Conservation (phyloP, 2,888 invertebrate genomes). For the Papilio elwesi region DNA sequence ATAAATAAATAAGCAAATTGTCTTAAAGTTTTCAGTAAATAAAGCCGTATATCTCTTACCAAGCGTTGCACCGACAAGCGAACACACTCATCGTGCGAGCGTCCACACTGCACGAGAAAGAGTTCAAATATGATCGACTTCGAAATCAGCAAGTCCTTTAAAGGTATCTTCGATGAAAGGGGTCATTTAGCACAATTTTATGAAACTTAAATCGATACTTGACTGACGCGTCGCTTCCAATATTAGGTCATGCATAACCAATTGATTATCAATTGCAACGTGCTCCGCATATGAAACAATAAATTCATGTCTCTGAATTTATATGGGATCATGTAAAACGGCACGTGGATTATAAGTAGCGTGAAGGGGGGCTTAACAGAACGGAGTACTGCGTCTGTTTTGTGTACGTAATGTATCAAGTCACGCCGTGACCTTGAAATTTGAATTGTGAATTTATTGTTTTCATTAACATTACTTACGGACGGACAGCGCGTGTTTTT, state of each 20-base stretch:
- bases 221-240: constrained; percentile 17
- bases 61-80: constrained; percentile 16
- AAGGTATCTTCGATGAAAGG: neutral
- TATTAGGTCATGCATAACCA: constrained; percentile 33
- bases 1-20: too few species aligned
- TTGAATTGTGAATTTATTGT: constrained; percentile 35
- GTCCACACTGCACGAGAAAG: neutral
- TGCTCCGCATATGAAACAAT: constrained; percentile 30
- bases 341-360: constrained; percentile 28
- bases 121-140: neutral
- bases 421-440: constrained; percentile 31
- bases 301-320: constrained; percentile 27
- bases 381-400: neutral
- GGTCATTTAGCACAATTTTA: constrained; percentile 7
- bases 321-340: constrained; percentile 21
- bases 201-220: neutral
- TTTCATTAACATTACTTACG: constrained; percentile 16
- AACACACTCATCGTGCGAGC: constrained; percentile 16
- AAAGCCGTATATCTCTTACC: constrained; percentile 13
- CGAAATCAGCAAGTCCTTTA: neutral
- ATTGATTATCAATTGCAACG: constrained; percentile 34
- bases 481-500: constrained; percentile 8
- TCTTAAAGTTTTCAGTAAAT: too few species aligned
- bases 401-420: neutral
- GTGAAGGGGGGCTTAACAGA: neutral